Base-by-base conservation (phyloP, 2,888 invertebrate species). In the Zaprionus lineosus region DNA sequence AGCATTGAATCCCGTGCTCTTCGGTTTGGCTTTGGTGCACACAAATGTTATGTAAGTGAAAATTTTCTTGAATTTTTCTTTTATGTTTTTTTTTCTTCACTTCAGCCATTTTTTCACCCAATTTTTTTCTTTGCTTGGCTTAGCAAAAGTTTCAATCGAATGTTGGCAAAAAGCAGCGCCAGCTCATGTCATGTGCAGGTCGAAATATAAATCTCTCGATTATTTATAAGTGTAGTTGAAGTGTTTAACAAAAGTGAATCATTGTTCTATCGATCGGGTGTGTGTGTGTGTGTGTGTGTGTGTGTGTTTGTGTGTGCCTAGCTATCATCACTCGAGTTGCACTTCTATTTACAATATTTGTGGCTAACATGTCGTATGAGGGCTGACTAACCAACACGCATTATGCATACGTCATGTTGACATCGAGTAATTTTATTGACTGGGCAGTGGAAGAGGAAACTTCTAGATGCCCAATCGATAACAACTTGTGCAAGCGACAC, bases 331-430 rank as follows among this genome's bases (percentile, higher is more conserved):
- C n/a, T n/a, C n/a, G n/a, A n/a, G n/a, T 16, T 39, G 11, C 19
- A 15, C 44, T n/a, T n/a, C n/a, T 16, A 18, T 39, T 12, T 21
- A 7, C 9, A 11, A 31, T n/a, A 11, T 26, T 47, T 37, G 55
- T 48, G 60, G 52, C 28, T 34, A 60, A 64, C 60, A 51, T 24
- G 73, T 56, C 70, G 74, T 39, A 62, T 74, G 69, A 33, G 33
- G 24, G 36, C 40, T 26, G 33, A 37, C 40, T 26, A 37, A 43
- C 47, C n/a, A 47, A 51, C 39, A 44, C 19, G 21, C 41, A 43
- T 78, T 68, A 59, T 65, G 58, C 75, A 82, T 76, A 82, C 64
- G 84, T 59, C 79, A 68, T 21, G 71, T 63, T 51, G 60, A 60
- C 72, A 50, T 39, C 52, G 31, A 9, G 39, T 62, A 33, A 5